Evolutionary conservation across 2,888 invertebrate species (phyloP), one percentile per base, ranked within the genome.

Genomic region (Machimus atricapillus): DNA sequence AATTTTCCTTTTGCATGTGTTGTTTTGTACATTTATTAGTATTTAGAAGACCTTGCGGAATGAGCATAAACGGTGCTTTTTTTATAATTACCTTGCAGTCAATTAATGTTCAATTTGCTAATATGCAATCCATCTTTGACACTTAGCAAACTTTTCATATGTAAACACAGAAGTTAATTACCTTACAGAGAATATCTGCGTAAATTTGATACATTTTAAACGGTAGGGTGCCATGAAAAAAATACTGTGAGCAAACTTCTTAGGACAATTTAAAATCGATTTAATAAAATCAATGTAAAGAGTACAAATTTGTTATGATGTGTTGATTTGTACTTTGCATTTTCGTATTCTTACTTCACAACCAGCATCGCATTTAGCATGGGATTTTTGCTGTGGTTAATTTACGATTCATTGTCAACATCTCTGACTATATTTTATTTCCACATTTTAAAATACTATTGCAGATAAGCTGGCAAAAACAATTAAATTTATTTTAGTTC

Each of bases 1-100:
- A 40, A 40, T 79, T 79, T 79, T 79, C 79, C 79, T 40, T 79
- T 79, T 46, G 79, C 79, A 79, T 79, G 79, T 79, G 79, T 79
- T 79, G 52, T 79, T 79, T 76, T 37, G n/a, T 37, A 76, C 14
- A 16, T 76, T 76, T 76, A 37, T 2, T 37, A 74, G 8, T 6
- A 27, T 31, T 31, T 74, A 12, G 16, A 74, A 19, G 5, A 6
- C 31, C n/a, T 16, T 74, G 8, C 9, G 12, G 58, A 58, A 58
- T 58, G n/a, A 58, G 19, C 19, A 58, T 58, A 58, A n/a, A 23
- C 23, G 66, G 12, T 27, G 66, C 66, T 23, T 66, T 74, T 31
- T 31, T 31, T 31, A 5, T 23, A 73, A 14, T 34, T 76, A 34
- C 6, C 4, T 76, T 5, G 7, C 34, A 37, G 76, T 58, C 23